Evolutionary conservation across 2,797 vertebrate genomes (phyloP).

Genomic region (Australoheros facetus): DNA sequence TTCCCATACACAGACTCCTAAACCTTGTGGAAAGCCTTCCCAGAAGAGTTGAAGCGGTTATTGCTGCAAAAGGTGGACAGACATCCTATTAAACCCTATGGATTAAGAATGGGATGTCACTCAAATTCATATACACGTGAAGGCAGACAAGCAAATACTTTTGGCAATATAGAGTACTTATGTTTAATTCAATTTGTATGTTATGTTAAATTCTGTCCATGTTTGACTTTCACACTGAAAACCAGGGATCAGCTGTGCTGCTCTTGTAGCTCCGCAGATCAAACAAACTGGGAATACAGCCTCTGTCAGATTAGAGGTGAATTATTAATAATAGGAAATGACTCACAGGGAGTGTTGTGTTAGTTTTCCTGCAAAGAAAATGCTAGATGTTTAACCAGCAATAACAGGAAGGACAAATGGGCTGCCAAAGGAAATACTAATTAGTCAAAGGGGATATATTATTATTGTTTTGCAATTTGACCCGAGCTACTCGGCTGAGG

Average conservation of each 20-base stretch:
- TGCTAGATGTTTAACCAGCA: constrained; percentile 16
- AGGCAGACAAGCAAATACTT: no score
- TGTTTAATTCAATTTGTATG: neutral
- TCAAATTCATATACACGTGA: no score
- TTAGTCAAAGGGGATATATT: constrained; percentile 15
- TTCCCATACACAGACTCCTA: no score
- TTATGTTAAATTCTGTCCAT: neutral
- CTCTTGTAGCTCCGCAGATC: neutral
- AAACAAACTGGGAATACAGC: neutral
- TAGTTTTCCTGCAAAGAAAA: constrained; percentile 25
- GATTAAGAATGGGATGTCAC: no score
- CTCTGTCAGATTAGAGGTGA: neutral
- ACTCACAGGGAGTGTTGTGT: constrained; percentile 18
- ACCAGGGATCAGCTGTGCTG: constrained; percentile 6
- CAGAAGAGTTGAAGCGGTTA: no score
- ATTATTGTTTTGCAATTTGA: neutral
- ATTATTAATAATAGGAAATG: constrained; percentile 32
- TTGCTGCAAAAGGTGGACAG: no score
- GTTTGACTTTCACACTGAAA: constrained; percentile 1
- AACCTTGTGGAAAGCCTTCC: no score
- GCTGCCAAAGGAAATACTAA: constrained; percentile 25
- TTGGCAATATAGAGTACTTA: neutral
- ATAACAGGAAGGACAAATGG: constrained; percentile 37
- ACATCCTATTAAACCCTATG: no score
- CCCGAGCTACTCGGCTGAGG: neutral